Base-by-base conservation (phyloP, 2,797 vertebrate species). In the Astyanax mexicanus region DNA sequence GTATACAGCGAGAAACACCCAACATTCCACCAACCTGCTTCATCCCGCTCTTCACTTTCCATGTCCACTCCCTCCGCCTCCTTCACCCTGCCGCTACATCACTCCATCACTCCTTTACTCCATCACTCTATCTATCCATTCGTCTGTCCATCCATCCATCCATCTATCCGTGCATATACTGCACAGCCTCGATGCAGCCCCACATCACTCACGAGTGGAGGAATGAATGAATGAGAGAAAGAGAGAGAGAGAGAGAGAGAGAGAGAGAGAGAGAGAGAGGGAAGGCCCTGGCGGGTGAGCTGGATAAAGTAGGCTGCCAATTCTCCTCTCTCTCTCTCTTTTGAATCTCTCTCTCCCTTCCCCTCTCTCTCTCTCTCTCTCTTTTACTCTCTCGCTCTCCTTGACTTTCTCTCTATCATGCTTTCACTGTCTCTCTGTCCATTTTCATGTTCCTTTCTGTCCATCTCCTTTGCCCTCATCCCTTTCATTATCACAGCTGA, bases 401-500 rank as follows among this genome's bases (percentile, higher is more conserved):
- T 45, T 49, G 45, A 49, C 13, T 23, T 19, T 23, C 19, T 11
- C 49, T 23, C 19, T 13, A 42, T 15, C 42, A 44, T 12, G 13
- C 42, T 55, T 2, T 57, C 23, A 44, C 19, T 25, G 3, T 47
- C 1, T 37, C 12, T 58, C 8, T 55, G 23, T 65, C 13, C 11
- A 12, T 8, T 37, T 35, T 12, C 27, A 23, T 29, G 10, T 42
- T 45, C 13, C 12, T 57, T 47, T 38, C 23, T 15, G 11, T 49
- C 15, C 54, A 55, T 58, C 42, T 49, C 57, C 19, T 58, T 38
- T 23, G 0, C 25, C 19, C 69, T 32, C 23, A 42, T 72, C 77
- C 79, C 52, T 60, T 40, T 72, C 52, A 47, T 75, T 75, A 75
- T 71, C 35, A 75, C 61, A 75, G 73, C 35, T 72, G 49, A 75